These are phyloP conservation scores for Magallana ariakensis DNA, from an alignment of 1,140 invertebrate species.

Conservation along the genomic window DNA sequence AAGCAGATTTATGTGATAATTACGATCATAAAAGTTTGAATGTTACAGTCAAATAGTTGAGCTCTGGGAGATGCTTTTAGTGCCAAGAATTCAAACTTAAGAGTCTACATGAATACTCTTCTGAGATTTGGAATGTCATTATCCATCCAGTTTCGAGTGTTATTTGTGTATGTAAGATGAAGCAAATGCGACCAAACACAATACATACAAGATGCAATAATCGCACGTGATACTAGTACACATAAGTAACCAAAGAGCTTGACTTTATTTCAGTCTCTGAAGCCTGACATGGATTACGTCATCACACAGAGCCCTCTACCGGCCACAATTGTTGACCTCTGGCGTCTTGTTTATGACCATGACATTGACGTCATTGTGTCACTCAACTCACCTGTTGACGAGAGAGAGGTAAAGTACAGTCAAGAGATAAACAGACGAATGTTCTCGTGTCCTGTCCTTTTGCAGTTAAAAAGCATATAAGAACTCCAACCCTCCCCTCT, in stretches of 20 bases:
- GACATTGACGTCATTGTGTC: constrained; percentile 64
- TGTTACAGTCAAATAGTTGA: not conserved
- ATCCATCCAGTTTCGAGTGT: too few species aligned
- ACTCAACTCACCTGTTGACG: constrained; percentile 61
- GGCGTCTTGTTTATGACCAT: constrained; percentile 73
- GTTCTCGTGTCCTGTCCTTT: too few species aligned
- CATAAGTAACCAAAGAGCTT: not conserved
- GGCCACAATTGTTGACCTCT: constrained; percentile 73
- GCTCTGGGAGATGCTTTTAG: too few species aligned
- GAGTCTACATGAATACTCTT: too few species aligned
- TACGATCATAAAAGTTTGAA: not conserved
- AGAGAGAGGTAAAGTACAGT: constrained; percentile 58
- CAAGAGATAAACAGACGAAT: too few species aligned
- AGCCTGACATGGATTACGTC: constrained; percentile 59
- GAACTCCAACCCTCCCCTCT: too few species aligned
- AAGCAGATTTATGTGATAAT: not conserved
- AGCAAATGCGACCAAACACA: too few species aligned
- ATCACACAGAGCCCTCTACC: constrained; percentile 72
- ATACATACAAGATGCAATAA: too few species aligned
- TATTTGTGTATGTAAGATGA: too few species aligned
- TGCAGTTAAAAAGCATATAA: too few species aligned
- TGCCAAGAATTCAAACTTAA: too few species aligned
- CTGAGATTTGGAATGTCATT: too few species aligned
- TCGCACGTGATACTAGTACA: not conserved
- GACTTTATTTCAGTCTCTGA: constrained; percentile 39